A percentile compares a stretch with the other conserved stretches of the same genome.
phyloP scores from a whole-genome alignment of 2,113 vertebrate genomes.

The Gavia stellata region DNA sequence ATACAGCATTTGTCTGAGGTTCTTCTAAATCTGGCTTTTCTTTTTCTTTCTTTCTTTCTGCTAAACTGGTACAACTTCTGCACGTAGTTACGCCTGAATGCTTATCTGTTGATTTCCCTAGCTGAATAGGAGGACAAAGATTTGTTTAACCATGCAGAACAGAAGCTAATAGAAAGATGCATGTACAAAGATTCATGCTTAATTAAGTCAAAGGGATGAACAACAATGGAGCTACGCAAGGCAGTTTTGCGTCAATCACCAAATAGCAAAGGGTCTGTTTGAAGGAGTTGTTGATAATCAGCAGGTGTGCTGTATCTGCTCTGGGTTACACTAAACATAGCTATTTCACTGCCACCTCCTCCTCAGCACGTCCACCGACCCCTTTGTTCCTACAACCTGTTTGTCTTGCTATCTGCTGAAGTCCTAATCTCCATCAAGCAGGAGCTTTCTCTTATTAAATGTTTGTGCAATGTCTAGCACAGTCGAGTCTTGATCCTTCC shows the following conservation, averaged over 20 bases:
- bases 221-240: not conserved
- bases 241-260: not conserved
- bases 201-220: not conserved
- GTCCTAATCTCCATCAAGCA: not conserved
- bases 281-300: not conserved
- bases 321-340: not conserved
- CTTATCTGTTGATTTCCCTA: not conserved
- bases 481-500: not conserved
- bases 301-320: not conserved
- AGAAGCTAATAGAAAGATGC: not conserved
- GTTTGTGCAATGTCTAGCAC: not conserved
- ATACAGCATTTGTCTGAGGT: not conserved
- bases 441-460: not conserved
- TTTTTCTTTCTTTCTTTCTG: not conserved
- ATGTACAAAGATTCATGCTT: not conserved
- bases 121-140: not conserved
- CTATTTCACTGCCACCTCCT: not conserved
- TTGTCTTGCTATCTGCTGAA: not conserved
- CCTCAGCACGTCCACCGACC: not conserved
- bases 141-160: not conserved
- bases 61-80: not conserved
- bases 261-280: not conserved
- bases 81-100: not conserved
- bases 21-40: not conserved
- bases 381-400: not conserved